Evolutionary conservation across 2,888 invertebrate species (phyloP), one percentile per base, ranked within the genome.

Genomic region (Oligia latruncula): DNA sequence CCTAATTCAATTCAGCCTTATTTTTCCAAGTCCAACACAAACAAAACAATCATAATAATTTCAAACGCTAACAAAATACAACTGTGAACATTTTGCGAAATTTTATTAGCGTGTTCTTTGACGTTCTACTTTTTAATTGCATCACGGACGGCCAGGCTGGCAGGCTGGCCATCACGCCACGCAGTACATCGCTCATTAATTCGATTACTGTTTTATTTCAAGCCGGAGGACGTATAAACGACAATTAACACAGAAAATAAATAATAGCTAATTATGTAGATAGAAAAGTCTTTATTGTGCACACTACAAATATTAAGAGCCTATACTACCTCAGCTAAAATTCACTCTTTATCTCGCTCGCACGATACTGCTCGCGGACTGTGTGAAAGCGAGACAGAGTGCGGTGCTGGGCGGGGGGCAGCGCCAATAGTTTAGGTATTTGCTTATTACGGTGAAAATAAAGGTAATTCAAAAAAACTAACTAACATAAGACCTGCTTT

Each of bases 41-140:
- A 64, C 58, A 77, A 77, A 65, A 74, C n/a, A 79, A 79, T 71
- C 58, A 70, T 75, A 71, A 74, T 80, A 77, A 81, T 71, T 75
- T 73, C 55, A 58, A 87, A 78, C 72, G 73, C 71, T 65, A 77
- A 82, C 86, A 74, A 81, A 88, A 81, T 80, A 85, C 67, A 73
- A 77, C 78, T 78, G 73, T n/a, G 68, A 79, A 84, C 76, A 78
- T 87, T 80, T 81, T 75, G 71, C 15, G 46, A 75, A 87, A 86
- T 87, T 86, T 80, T 81, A 87, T 89, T 86, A 89, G 73, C 81
- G 62, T 65, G 82, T 83, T 82, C 88, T 87, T 89, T 87, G 87
- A 87, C 79, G 84, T 80, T 88, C 86, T 75, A 81, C 74, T 82
- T 90, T 91, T 90, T 89, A 91, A 91, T 90, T 89, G 85, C 77